Conservation (phyloP, 2,797 vertebrate genomes). For the Poeciliopsis paucimaculata region DNA sequence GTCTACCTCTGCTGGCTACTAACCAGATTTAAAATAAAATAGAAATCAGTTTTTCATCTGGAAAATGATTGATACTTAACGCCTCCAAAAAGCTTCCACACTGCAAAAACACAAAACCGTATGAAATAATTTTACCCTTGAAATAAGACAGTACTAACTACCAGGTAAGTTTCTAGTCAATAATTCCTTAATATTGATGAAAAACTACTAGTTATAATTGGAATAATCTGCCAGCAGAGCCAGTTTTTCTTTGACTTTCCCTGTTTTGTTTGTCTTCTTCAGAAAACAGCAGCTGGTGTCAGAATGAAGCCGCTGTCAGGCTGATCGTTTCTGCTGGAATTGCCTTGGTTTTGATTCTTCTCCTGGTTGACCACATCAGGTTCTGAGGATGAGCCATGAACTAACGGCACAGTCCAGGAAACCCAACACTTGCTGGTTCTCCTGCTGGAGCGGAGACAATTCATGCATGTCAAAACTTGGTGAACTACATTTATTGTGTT, state of each 20-base stretch:
- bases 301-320: neutral
- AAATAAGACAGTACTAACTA: too few species aligned
- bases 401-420: neutral
- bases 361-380: slow-evolving; percentile 1
- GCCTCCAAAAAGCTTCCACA: neutral
- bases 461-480: neutral
- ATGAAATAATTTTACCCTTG: too few species aligned
- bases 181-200: too few species aligned
- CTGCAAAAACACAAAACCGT: too few species aligned
- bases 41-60: neutral
- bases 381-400: neutral
- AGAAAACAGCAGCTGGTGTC: slow-evolving; percentile 7
- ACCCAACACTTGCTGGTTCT: neutral
- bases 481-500: neutral
- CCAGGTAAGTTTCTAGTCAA: too few species aligned
- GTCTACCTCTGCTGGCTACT: neutral
- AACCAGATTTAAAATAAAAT: neutral
- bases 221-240: too few species aligned
- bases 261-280: neutral
- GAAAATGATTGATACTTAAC: neutral
- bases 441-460: neutral
- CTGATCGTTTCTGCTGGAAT: neutral
- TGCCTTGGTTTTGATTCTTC: slow-evolving; percentile 1
- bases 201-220: too few species aligned
- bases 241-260: neutral